Base-by-base conservation (phyloP, 2,888 invertebrate genomes). In the Didymodactylos carnosus region DNA sequence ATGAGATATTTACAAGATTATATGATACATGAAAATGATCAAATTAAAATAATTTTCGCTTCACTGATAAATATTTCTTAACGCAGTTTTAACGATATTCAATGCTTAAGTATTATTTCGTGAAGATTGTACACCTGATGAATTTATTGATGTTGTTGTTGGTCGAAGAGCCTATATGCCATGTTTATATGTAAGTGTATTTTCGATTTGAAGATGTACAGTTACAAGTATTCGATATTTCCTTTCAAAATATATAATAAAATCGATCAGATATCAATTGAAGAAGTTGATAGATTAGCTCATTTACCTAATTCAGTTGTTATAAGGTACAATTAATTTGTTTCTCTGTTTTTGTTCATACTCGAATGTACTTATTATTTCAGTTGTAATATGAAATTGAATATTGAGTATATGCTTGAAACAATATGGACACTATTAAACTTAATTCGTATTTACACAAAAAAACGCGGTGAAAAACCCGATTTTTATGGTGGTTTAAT, bases 351-450 rank as follows among this genome's bases (percentile, higher is more conserved):
- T 69, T n/a, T n/a, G n/a, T n/a, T n/a, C n/a, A n/a, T n/a, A n/a
- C n/a, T n/a, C n/a, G n/a, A 14, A 73, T 51, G 25, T 70, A 39
- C 79, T n/a, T 79, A 86, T 86, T 81, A 72, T 84, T n/a, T n/a
- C n/a, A 95, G 95, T 85, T 98, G 98, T 85, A 97, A 97, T 84
- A 93, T 98, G 94, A 93, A 93, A 83, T 86, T 98, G 72, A 99
- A 99, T 85, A 85, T 98, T 81, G 98, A 99, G 83, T 95, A 88
- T 83, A 86, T 98, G 77, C 83, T 97, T 80, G 91, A 93, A 81
- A 88, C 87, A 2, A 85, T 97, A 39, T 99, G 98, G 98, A 93
- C 94, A 81, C 89, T 91, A 79, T 86, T 98, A 76, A 89, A 91
- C 25, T 87, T 98, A 49, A 92, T 98, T 80, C 86, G 95, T 78